phyloP scores from a whole-genome alignment of 2,113 vertebrate genomes.

The Caracal caracal region DNA sequence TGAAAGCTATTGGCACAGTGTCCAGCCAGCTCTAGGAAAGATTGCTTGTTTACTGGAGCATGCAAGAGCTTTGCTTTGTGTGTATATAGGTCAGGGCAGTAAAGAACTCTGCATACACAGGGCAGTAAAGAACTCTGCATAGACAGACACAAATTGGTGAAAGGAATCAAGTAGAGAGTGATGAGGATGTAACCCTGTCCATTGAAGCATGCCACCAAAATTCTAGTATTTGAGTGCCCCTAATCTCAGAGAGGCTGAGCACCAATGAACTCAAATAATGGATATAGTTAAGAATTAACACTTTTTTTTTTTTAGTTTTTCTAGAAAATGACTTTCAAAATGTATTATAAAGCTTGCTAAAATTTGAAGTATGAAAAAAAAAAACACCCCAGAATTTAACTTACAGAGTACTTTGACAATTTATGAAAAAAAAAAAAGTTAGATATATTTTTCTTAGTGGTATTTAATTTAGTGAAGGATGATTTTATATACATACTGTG shows the following conservation, averaged over 20 bases:
- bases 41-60: not conserved
- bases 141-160: not conserved
- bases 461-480: slow-evolving; percentile 17
- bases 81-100: slow-evolving; percentile 42
- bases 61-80: slow-evolving; percentile 39
- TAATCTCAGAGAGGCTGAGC: not conserved
- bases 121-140: not conserved
- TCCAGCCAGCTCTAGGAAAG: not conserved
- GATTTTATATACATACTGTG: not conserved
- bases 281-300: slow-evolving; percentile 34
- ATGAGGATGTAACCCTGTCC: not conserved
- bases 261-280: not conserved
- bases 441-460: slow-evolving; percentile 10
- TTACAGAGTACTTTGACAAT: not conserved
- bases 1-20: not conserved
- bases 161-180: not conserved
- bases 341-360: not conserved
- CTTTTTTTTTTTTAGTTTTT: not conserved
- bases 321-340: not conserved
- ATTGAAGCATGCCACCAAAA: not conserved
- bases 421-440: not conserved
- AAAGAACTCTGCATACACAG: slow-evolving; percentile 8
- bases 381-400: slow-evolving; percentile 22
- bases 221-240: not conserved
- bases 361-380: not conserved